phyloP scores from a whole-genome alignment of 2,888 invertebrate genomes.

The Lucinisca nassula region DNA sequence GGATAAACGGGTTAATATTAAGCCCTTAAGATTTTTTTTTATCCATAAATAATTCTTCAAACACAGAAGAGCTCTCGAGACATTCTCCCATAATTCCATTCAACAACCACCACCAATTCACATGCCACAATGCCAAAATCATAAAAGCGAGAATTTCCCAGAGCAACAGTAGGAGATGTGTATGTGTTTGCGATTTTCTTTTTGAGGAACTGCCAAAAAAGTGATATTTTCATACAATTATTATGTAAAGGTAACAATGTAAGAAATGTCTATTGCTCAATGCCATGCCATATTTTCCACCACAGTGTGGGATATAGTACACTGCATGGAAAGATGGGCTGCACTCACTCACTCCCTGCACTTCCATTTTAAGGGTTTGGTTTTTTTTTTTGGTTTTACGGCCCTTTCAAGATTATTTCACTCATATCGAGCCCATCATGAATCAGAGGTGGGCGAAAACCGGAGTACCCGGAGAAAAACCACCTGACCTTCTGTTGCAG shows the following conservation, averaged over 20 bases:
- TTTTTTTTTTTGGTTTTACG: no score
- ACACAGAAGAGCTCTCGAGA: background rate
- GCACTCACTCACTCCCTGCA: no score
- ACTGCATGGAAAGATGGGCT: background rate
- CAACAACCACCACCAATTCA: background rate
- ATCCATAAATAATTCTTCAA: no score
- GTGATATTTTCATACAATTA: constrained; percentile 4
- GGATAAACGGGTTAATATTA: no score
- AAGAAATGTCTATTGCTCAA: background rate
- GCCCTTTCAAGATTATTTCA: no score
- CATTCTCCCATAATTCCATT: background rate
- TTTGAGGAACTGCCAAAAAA: background rate
- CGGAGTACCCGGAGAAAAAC: no score
- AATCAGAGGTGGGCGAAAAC: no score
- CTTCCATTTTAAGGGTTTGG: no score
- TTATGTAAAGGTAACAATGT: constrained; percentile 12
- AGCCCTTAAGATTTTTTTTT: no score
- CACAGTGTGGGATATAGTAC: background rate
- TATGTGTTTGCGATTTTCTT: background rate
- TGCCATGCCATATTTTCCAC: background rate
- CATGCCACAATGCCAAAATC: background rate
- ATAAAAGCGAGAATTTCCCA: background rate
- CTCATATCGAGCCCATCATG: no score
- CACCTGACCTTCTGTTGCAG: no score
- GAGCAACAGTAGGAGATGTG: background rate